A percentile compares a stretch with the other conserved stretches of the same genome.
Conservation (phyloP, 2,888 invertebrate genomes). For the Scaptomyza flava region DNA sequence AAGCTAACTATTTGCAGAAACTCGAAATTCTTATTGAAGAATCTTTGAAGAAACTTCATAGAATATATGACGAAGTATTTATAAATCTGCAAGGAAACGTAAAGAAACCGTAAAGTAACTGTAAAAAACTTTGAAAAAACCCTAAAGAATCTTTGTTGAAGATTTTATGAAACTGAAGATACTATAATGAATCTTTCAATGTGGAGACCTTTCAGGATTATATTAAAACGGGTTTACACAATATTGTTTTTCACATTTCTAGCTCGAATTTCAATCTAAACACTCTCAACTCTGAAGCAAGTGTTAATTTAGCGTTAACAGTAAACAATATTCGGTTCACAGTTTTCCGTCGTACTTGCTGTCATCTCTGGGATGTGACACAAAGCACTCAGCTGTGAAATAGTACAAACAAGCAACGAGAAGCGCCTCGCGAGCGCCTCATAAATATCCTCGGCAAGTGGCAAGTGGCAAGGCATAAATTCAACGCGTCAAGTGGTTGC, state of each 20-base stretch:
- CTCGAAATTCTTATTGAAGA: no score
- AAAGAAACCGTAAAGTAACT: background rate
- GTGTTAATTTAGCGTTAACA: background rate
- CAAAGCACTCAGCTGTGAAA: slow-evolving; percentile 44
- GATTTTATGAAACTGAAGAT: background rate
- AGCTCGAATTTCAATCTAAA: background rate
- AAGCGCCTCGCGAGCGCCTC: slow-evolving; percentile 21
- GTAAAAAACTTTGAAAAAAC: no score
- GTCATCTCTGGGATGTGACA: slow-evolving; percentile 31
- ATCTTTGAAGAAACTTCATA: no score
- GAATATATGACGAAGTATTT: background rate
- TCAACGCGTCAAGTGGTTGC: slow-evolving; percentile 59
- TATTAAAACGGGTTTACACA: background rate
- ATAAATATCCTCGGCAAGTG: slow-evolving; percentile 52
- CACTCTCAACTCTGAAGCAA: background rate
- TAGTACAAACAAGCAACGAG: slow-evolving; percentile 22
- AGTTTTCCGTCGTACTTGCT: background rate
- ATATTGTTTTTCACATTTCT: background rate
- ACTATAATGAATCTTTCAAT: background rate
- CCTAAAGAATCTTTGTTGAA: no score
- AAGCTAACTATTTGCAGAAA: background rate
- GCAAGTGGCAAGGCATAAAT: slow-evolving; percentile 48
- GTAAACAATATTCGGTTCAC: background rate
- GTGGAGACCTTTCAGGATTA: background rate
- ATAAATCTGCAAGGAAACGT: background rate